Evolutionary conservation across 2,888 invertebrate species (phyloP), one percentile per base, ranked within the genome.

Genomic region (Eupithecia dodoneata): DNA sequence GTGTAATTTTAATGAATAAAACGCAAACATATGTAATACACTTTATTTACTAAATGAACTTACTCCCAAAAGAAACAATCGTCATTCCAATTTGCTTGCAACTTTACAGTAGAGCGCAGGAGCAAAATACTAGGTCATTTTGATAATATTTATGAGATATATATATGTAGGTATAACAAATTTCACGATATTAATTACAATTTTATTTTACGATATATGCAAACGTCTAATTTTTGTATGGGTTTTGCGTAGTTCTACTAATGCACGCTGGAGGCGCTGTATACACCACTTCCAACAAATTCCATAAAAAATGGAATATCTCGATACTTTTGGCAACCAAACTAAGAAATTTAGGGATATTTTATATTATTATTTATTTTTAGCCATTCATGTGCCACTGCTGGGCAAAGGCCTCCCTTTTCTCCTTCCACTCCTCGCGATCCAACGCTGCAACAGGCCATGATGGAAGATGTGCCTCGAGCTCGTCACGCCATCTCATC

Each of bases 1-100:
- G 30, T 59, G 59, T 18, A 18, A 63, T 30, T 30, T 3, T 63
- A 30, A 63, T 63, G 3, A 63, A 63, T 63, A 63, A 63, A 63
- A 63, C 63, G 30, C 63, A 63, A 63, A 30, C 4, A n/a, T 63
- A 63, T 63, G 66, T 63, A 42, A 49, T 59, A 12, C 15, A 71
- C 59, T 78, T 78, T 78, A 75, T 76, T 78, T 78, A 63, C 66
- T 30, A 73, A 66, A 44, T 44, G 18, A n/a, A 70, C 70, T 75
- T 75, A 75, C 74, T 73, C 75, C 76, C 74, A 74, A 79, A 73
- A 75, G 75, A 76, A 75, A 77, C 77, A 63, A 63, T 30, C 63
- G 30, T 12, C 63, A 30, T 63, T 63, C 63, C 63, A 12, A 63
- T 30, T 63, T 30, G 10, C 63, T 30, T 30, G 63, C 63, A 1